These are phyloP conservation scores for Teleogryllus oceanicus DNA, from an alignment of 2,888 invertebrate species.

Conservation along the genomic window DNA sequence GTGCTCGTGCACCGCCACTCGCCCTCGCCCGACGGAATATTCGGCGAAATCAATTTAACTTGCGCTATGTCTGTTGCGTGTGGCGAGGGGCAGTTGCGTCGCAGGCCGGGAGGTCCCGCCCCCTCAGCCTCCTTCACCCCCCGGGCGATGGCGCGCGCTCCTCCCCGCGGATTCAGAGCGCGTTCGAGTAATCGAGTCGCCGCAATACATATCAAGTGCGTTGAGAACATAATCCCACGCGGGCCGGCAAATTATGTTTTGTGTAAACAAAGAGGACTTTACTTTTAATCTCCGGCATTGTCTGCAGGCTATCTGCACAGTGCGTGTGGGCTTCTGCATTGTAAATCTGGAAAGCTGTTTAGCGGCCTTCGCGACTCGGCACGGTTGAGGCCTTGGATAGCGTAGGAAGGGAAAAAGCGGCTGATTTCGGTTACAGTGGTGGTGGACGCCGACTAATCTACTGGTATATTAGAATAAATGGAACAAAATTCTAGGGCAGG, in stretches of 20 bases:
- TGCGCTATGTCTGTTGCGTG: background rate
- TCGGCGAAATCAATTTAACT: constrained; percentile 5
- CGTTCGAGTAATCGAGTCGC: background rate
- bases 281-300: background rate
- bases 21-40: background rate
- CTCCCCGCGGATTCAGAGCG: background rate
- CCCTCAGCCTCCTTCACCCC: background rate
- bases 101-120: no score
- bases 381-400: no score
- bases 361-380: no score
- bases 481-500: no score
- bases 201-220: constrained; percentile 8
- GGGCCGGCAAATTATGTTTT: background rate
- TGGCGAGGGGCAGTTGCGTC: background rate
- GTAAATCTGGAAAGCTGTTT: no score
- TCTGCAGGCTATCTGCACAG: background rate
- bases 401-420: no score
- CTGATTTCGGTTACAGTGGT: no score
- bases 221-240: background rate
- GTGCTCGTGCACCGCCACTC: background rate
- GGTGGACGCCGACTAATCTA: no score
- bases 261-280: background rate
- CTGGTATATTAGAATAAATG: no score
- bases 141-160: background rate
- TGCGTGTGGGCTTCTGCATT: no score